phyloP scores from a whole-genome alignment of 1,140 invertebrate genomes.

The Epicauta chinensis region DNA sequence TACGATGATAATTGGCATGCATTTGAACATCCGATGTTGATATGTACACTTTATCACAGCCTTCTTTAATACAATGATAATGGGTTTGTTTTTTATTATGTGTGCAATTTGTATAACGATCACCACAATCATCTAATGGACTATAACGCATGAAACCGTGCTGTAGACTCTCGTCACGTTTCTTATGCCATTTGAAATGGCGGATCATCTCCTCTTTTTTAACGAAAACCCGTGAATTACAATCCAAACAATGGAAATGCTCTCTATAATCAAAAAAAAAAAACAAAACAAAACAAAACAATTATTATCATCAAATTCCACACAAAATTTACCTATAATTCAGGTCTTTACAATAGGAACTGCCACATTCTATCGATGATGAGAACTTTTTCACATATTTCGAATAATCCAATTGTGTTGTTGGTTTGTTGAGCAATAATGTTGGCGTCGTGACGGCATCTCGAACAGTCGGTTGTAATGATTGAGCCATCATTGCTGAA shows the following conservation, averaged over 20 bases:
- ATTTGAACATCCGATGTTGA: conserved; percentile 98
- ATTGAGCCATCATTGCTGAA: conserved; percentile 50
- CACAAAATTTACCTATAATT: conserved; percentile 52
- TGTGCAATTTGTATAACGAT: conserved; percentile 58
- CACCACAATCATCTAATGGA: conserved; percentile 70
- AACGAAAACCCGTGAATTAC: conserved; percentile 80
- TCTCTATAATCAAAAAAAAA: conserved; percentile 53
- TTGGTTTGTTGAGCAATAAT: conserved; percentile 43
- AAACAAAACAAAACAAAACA: neutral
- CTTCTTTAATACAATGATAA: conserved; percentile 94
- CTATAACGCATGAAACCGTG: conserved; percentile 91
- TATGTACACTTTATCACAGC: conserved; percentile 96
- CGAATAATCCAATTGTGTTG: conserved; percentile 63
- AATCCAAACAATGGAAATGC: conserved; percentile 95
- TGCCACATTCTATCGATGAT: conserved; percentile 71
- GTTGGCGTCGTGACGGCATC: conserved; percentile 26
- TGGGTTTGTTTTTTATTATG: conserved; percentile 97
- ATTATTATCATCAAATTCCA: neutral
- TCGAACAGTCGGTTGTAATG: conserved; percentile 26
- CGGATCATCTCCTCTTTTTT: conserved; percentile 99
- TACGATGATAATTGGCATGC: conserved; percentile 98
- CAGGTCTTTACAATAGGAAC: conserved; percentile 70
- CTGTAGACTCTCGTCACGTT: conserved; percentile 91
- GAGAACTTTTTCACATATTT: conserved; percentile 75
- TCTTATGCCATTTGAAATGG: conserved; percentile 99